phyloP scores from a whole-genome alignment of 2,888 invertebrate genomes.

The Apodemia zela region DNA sequence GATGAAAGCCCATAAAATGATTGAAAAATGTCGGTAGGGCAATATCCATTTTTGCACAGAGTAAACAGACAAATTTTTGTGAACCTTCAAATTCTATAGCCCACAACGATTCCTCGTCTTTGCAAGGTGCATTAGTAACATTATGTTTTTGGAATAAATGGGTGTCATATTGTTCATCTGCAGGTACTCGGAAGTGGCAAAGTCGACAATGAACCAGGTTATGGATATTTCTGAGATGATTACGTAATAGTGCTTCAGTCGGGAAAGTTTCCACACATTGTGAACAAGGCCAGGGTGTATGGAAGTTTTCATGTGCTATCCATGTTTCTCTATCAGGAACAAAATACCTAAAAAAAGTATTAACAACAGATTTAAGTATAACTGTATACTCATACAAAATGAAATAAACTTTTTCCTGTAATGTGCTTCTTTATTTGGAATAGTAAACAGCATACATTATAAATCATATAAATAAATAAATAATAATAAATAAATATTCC shows the following conservation, averaged over 20 bases:
- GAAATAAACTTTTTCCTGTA: too few relatives aligned
- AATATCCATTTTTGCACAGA: constrained; percentile 59
- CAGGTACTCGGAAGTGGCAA: constrained; percentile 62
- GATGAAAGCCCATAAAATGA: constrained; percentile 70
- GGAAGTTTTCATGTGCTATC: constrained; percentile 58
- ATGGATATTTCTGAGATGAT: constrained; percentile 55
- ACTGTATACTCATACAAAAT: too few relatives aligned
- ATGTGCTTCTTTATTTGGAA: too few relatives aligned
- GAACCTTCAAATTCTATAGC: constrained; percentile 51
- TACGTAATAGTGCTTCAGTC: constrained; percentile 49
- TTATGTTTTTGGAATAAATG: constrained; percentile 68
- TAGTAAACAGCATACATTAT: too few relatives aligned
- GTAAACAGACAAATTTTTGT: constrained; percentile 54
- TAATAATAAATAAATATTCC: too few relatives aligned
- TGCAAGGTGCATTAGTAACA: constrained; percentile 50
- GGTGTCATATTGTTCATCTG: constrained; percentile 56
- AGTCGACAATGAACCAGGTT: constrained; percentile 66
- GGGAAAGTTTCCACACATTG: constrained; percentile 61
- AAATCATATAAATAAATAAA: too few relatives aligned
- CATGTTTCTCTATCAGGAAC: constrained; percentile 62
- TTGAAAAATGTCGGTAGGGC: constrained; percentile 52
- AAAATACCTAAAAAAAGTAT: constrained; percentile 61
- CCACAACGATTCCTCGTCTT: constrained; percentile 57
- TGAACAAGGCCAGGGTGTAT: constrained; percentile 70
- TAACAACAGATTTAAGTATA: neutral